Percentiles rank a stretch among this genome's conserved stretches.
Conservation (phyloP, 2,797 vertebrate species). For the Tokudaia tokunoshimensis region DNA sequence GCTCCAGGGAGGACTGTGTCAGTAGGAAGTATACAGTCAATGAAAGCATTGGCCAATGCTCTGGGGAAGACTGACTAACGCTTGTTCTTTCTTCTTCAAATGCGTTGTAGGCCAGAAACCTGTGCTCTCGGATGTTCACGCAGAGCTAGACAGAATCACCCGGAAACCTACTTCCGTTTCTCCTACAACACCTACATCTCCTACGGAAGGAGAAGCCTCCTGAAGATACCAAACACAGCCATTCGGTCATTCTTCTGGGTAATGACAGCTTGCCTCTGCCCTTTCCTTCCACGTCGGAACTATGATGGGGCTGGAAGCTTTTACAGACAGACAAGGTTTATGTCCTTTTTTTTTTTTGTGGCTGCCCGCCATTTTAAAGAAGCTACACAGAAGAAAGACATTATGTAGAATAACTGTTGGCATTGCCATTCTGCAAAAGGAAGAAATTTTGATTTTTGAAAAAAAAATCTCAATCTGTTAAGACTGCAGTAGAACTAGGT, state of each 20-base stretch:
- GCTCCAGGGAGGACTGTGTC: too few relatives aligned
- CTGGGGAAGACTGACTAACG: slow-evolving; percentile 32
- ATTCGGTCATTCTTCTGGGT: slow-evolving; percentile 86
- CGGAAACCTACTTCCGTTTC: slow-evolving; percentile 95
- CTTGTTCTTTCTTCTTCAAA: slow-evolving; percentile 3
- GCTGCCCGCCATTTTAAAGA: slow-evolving; percentile 88
- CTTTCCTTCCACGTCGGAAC: slow-evolving; percentile 90
- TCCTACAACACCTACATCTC: slow-evolving; percentile 91
- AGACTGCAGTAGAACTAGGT: slow-evolving; percentile 83
- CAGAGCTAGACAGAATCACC: slow-evolving; percentile 98
- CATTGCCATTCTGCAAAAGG: slow-evolving; percentile 83
- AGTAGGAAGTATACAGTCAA: slow-evolving; percentile 10
- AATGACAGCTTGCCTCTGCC: slow-evolving; percentile 90
- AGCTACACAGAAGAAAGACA: slow-evolving; percentile 83
- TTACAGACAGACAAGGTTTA: slow-evolving; percentile 85
- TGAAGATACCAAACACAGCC: slow-evolving; percentile 93
- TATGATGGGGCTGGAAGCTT: slow-evolving; percentile 87
- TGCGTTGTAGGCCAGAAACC: slow-evolving; percentile 94
- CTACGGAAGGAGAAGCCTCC: slow-evolving; percentile 93
- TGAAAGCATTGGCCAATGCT: background rate
- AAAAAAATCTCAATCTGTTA: slow-evolving; percentile 82
- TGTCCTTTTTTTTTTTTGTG: slow-evolving; percentile 79
- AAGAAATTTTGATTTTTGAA: slow-evolving; percentile 86
- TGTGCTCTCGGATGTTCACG: slow-evolving; percentile 98
- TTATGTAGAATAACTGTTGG: slow-evolving; percentile 84